Evolutionary conservation across 2,113 vertebrate species (phyloP).

Genomic region (Cercocebus atys): DNA sequence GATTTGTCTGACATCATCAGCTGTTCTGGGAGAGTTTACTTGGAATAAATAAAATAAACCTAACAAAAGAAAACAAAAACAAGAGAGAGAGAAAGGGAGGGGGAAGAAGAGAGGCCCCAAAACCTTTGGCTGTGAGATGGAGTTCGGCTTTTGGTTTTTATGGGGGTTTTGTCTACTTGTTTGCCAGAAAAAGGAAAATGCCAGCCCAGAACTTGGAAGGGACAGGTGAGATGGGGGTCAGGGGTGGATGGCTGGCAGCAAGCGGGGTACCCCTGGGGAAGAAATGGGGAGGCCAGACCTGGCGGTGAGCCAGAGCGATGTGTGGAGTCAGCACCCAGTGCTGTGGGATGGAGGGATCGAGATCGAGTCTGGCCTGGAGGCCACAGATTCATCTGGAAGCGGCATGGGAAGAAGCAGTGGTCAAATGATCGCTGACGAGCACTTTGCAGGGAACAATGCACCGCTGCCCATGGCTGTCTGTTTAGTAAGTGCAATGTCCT

Average conservation of each 20-base stretch:
- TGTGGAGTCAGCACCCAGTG: background rate
- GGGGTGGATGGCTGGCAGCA: slow-evolving; percentile 72
- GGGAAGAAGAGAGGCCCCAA: slow-evolving; percentile 42
- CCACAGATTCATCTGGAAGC: background rate
- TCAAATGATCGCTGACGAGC: fast-evolving
- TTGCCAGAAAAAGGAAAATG: background rate
- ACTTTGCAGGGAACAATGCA: background rate
- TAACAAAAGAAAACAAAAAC: slow-evolving; percentile 64
- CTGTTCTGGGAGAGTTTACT: slow-evolving; percentile 78
- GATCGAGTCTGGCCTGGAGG: background rate
- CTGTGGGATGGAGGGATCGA: fast-evolving
- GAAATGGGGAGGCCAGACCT: background rate
- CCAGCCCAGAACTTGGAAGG: slow-evolving; percentile 74
- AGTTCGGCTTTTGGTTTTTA: slow-evolving; percentile 73
- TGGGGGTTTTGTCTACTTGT: slow-evolving; percentile 49
- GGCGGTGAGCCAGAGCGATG: background rate
- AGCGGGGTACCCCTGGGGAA: slow-evolving; percentile 75
- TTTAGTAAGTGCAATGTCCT: background rate
- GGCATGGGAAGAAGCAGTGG: background rate
- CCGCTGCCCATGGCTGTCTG: fast-evolving
- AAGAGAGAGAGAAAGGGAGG: background rate
- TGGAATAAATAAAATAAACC: slow-evolving; percentile 76
- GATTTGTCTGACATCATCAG: slow-evolving; percentile 77
- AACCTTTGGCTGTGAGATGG: slow-evolving; percentile 55
- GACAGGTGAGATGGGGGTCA: slow-evolving; percentile 36